Conservation (phyloP, 2,888 invertebrate genomes). For the Sepiola atlantica region DNA sequence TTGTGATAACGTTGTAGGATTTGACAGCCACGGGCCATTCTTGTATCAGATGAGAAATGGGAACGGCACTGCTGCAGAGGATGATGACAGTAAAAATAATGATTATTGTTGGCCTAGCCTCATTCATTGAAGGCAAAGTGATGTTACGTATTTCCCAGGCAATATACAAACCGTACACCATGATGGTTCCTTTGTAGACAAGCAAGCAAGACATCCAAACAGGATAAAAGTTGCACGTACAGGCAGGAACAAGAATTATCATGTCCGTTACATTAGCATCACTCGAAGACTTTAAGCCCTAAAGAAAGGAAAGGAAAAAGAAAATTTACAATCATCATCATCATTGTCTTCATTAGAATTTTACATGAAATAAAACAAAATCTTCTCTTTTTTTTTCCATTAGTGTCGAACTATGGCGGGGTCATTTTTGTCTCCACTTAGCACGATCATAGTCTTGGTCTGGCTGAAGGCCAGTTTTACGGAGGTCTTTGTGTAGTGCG, state of each 20-base stretch:
- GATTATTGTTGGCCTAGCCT: constrained; percentile 59
- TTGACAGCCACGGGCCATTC: constrained; percentile 58
- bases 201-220: constrained; percentile 61
- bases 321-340: neutral
- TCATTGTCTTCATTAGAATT: neutral
- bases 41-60: constrained; percentile 55
- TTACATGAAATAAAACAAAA: neutral
- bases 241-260: constrained; percentile 48
- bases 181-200: constrained; percentile 60
- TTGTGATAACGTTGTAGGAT: constrained; percentile 55
- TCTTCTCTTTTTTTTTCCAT: too few relatives aligned
- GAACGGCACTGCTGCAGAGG: constrained; percentile 56
- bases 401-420: too few relatives aligned
- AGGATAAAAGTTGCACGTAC: constrained; percentile 55
- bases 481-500: too few relatives aligned
- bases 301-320: neutral
- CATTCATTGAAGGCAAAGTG: constrained; percentile 64
- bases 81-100: constrained; percentile 58
- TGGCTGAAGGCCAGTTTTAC: too few relatives aligned
- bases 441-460: too few relatives aligned
- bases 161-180: constrained; percentile 61
- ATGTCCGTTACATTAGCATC: constrained; percentile 37
- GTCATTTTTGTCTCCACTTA: too few relatives aligned
- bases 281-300: neutral
- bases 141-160: constrained; percentile 66